These are phyloP conservation scores for Paguma larvata DNA, from an alignment of 2,797 vertebrate species.

Conservation along the genomic window DNA sequence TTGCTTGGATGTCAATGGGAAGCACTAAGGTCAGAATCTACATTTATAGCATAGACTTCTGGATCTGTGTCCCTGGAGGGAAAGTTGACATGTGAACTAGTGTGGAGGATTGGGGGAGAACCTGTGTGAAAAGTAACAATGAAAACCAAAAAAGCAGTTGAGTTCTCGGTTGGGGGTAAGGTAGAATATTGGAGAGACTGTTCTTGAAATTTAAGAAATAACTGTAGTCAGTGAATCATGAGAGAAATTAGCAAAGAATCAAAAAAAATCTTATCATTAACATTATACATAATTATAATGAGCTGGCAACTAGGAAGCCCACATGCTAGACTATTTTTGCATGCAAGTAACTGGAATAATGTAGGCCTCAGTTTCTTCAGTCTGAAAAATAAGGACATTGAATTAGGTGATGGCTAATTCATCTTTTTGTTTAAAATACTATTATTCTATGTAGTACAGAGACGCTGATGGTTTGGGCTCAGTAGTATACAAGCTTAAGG, in stretches of 20 bases:
- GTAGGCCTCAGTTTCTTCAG: neutral
- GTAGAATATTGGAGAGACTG: slow-evolving; percentile 1
- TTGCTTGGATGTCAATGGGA: neutral
- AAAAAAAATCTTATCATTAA: slow-evolving; percentile 39
- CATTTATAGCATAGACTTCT: neutral
- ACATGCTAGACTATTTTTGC: neutral
- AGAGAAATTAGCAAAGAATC: slow-evolving; percentile 12
- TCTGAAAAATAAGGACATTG: slow-evolving; percentile 2
- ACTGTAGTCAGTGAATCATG: neutral
- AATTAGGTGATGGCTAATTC: neutral
- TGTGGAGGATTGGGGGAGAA: neutral
- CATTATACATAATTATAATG: slow-evolving; percentile 1
- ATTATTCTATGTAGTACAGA: neutral
- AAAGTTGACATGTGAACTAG: neutral
- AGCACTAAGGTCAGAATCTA: neutral
- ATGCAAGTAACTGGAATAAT: neutral
- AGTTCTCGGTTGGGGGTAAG: neutral
- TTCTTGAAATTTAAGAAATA: slow-evolving; percentile 39
- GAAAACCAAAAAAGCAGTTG: slow-evolving; percentile 1
- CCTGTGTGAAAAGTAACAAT: neutral
- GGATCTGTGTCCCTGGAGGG: neutral
- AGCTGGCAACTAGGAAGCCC: neutral
- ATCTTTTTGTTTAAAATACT: slow-evolving; percentile 57
- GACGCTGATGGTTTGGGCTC: neutral
- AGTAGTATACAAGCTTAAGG: neutral